Conservation (phyloP, 2,113 vertebrate species). For the Pedetes capensis region DNA sequence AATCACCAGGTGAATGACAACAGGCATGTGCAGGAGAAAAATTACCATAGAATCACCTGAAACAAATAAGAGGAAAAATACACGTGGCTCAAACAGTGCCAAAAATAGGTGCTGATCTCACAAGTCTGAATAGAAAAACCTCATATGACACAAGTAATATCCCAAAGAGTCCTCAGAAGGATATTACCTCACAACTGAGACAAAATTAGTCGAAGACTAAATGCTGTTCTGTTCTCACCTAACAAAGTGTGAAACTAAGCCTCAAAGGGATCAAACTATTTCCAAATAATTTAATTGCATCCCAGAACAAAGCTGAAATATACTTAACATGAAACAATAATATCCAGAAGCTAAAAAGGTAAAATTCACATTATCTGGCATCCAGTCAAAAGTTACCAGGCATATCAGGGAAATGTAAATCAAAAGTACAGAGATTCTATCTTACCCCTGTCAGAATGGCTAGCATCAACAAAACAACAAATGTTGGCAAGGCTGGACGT, state of each 20-base stretch:
- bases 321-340: not conserved
- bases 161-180: not conserved
- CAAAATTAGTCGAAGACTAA: not conserved
- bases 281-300: not conserved
- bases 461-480: too few species aligned
- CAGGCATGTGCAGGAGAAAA: not conserved
- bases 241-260: not conserved
- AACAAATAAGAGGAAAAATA: constrained; percentile 30
- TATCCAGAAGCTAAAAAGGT: not conserved
- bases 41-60: not conserved
- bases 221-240: not conserved
- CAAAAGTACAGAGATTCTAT: too few species aligned
- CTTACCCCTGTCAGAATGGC: too few species aligned
- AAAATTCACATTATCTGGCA: not conserved
- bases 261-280: not conserved
- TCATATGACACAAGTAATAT: not conserved
- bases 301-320: not conserved
- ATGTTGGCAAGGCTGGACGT: too few species aligned
- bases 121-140: not conserved
- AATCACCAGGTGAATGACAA: not conserved
- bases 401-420: too few species aligned
- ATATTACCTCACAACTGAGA: not conserved
- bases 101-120: constrained; percentile 14
- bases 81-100: not conserved
- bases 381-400: not conserved